Evolutionary conservation across 2,888 invertebrate species (phyloP).

Genomic region (Prenolepis imparis): DNA sequence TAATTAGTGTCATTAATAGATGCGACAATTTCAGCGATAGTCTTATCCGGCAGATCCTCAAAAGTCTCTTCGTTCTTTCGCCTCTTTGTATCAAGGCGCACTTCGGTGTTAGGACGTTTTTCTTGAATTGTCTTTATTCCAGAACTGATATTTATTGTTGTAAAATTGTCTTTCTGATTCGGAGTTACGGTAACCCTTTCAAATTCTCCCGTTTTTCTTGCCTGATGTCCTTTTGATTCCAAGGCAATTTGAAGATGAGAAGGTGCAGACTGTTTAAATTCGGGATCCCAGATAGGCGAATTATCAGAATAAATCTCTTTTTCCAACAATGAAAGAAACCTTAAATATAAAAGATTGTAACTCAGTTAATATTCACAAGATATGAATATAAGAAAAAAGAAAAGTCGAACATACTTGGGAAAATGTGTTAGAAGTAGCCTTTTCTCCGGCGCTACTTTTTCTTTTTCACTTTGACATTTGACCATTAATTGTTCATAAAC

Average conservation of each 20-base stretch:
- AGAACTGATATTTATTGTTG: conserved; percentile 90
- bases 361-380: not conserved
- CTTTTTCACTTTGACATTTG: conserved; percentile 95
- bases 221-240: conserved; percentile 87
- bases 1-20: conserved; percentile 94
- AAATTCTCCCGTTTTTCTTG: conserved; percentile 88
- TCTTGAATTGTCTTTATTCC: conserved; percentile 86
- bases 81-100: conserved; percentile 81
- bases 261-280: conserved; percentile 92
- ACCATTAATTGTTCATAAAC: conserved; percentile 96
- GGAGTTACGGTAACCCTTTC: conserved; percentile 89
- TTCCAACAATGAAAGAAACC: conserved; percentile 95
- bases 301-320: conserved; percentile 94
- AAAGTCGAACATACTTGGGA: conserved; percentile 88
- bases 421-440: conserved; percentile 95
- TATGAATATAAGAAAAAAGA: conserved; percentile 35
- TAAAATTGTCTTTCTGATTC: conserved; percentile 90
- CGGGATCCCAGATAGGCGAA: conserved; percentile 98
- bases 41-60: conserved; percentile 93
- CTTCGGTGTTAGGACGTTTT: conserved; percentile 79
- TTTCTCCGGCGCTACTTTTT: conserved; percentile 96
- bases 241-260: conserved; percentile 89
- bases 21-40: conserved; percentile 93
- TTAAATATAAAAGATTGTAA: conserved; percentile 80
- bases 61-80: conserved; percentile 87